phyloP scores from a whole-genome alignment of 2,113 vertebrate genomes.

The Todiramphus chloris region DNA sequence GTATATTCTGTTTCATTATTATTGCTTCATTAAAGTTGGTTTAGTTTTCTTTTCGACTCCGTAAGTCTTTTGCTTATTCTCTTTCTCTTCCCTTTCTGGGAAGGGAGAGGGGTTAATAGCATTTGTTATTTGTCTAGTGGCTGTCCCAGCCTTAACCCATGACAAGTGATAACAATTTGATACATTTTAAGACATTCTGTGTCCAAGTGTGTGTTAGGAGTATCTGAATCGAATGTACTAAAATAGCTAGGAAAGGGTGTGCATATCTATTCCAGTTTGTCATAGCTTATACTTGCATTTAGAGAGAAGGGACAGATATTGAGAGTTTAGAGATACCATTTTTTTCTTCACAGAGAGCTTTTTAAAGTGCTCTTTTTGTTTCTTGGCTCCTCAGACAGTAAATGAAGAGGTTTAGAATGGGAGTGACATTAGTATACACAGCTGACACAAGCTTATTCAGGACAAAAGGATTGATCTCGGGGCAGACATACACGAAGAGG shows the following conservation, averaged over 20 bases:
- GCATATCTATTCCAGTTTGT: too few relatives aligned
- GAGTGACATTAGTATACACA: slow-evolving; percentile 17
- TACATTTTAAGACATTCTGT: neutral
- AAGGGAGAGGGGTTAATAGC: too few relatives aligned
- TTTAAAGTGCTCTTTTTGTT: neutral
- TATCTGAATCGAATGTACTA: neutral
- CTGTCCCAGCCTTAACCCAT: too few relatives aligned
- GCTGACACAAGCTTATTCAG: slow-evolving; percentile 42
- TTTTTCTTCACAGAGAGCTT: neutral
- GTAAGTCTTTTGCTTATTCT: too few relatives aligned
- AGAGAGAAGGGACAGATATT: too few relatives aligned
- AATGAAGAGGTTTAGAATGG: slow-evolving; percentile 43
- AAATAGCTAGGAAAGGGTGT: neutral
- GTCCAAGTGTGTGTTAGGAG: neutral
- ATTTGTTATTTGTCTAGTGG: too few relatives aligned
- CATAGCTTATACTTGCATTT: too few relatives aligned
- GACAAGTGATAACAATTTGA: neutral
- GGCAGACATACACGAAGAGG: slow-evolving; percentile 27
- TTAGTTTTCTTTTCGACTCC: too few relatives aligned
- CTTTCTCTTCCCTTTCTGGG: too few relatives aligned
- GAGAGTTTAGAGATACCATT: too few relatives aligned
- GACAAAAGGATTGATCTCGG: neutral
- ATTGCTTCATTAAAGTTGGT: too few relatives aligned
- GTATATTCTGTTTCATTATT: too few relatives aligned
- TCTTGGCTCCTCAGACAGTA: slow-evolving; percentile 62